Evolutionary conservation across 2,797 vertebrate genomes (phyloP).

Genomic region (Sebastes wilsoni): DNA sequence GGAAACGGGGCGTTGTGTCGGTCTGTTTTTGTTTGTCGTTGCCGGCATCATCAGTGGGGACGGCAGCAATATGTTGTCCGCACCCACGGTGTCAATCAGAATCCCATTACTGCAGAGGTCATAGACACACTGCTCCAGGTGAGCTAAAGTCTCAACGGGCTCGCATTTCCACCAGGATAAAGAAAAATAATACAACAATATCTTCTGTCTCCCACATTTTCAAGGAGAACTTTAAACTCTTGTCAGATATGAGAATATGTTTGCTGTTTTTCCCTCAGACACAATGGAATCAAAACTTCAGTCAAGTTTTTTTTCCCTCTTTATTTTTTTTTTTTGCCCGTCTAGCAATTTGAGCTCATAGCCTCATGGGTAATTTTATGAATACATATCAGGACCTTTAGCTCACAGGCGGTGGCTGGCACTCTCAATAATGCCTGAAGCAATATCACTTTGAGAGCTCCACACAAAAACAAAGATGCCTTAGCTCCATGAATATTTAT

Average conservation of each 20-base stretch:
- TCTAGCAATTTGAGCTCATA: conserved; percentile 65
- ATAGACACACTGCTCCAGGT: conserved; percentile 64
- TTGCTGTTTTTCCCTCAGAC: conserved; percentile 24
- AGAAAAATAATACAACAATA: conserved; percentile 56
- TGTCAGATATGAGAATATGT: conserved; percentile 47
- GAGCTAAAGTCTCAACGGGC: conserved; percentile 35
- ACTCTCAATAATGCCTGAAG: conserved; percentile 69
- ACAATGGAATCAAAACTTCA: conserved; percentile 53
- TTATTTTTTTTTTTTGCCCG: conserved; percentile 26
- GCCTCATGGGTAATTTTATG: conserved; percentile 74
- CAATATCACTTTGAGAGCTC: conserved; percentile 73
- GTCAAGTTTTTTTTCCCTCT: conserved; percentile 2
- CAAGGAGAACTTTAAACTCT: conserved; percentile 63
- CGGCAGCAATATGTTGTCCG: conserved; percentile 23
- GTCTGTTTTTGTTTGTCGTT: conserved; percentile 44
- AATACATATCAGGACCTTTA: conserved; percentile 80
- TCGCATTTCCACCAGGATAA: conserved; percentile 55
- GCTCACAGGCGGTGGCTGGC: conserved; percentile 61
- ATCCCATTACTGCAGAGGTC: conserved; percentile 80
- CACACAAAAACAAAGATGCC: conserved; percentile 74
- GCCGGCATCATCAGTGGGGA: conserved; percentile 32
- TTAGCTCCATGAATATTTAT: conserved; percentile 73
- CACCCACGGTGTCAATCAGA: conserved; percentile 71
- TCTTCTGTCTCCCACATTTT: conserved; percentile 54
- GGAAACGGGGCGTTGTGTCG: background rate